A percentile compares a stretch with the other conserved stretches of the same genome.
These are phyloP conservation scores for Ischnus inquisitorius DNA, from an alignment of 2,888 invertebrate genomes.

Conservation along the genomic window DNA sequence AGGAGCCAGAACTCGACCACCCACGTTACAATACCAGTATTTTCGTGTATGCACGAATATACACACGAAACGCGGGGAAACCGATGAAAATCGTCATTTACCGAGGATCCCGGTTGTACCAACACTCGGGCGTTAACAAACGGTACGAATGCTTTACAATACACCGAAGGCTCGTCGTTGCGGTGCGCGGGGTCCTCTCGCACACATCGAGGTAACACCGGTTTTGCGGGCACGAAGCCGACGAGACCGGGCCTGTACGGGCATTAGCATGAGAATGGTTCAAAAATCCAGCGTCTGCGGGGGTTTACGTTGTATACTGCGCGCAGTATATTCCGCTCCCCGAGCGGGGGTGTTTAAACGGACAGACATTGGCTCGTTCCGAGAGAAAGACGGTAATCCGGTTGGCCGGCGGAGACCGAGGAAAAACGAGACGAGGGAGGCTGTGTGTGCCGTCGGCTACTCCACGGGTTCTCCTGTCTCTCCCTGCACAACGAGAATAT, in stretches of 20 bases:
- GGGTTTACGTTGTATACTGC: constrained; percentile 33
- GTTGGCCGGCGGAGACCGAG: constrained; percentile 68
- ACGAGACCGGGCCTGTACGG: constrained; percentile 59
- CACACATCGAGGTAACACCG: constrained; percentile 61
- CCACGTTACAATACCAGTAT: constrained; percentile 29
- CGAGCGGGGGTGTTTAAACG: constrained; percentile 62
- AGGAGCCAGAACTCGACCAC: background rate
- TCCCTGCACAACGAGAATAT: constrained; percentile 59
- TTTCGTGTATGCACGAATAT: background rate
- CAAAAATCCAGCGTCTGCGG: constrained; percentile 73
- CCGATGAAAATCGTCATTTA: constrained; percentile 15
- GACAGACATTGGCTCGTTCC: constrained; percentile 69
- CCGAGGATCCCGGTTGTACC: constrained; percentile 10
- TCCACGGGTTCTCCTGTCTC: constrained; percentile 43
- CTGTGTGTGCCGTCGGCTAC: constrained; percentile 54
- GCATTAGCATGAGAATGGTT: constrained; percentile 80
- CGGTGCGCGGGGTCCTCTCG: constrained; percentile 35
- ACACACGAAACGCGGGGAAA: background rate
- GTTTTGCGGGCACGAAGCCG: constrained; percentile 52
- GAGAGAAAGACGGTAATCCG: constrained; percentile 71
- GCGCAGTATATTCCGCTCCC: constrained; percentile 33
- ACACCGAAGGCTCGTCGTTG: constrained; percentile 42
- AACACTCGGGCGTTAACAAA: constrained; percentile 18
- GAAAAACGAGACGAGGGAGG: constrained; percentile 70
- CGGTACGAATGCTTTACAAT: constrained; percentile 53